Percentiles rank a stretch among this genome's conserved stretches.
Evolutionary conservation across 2,888 invertebrate species (phyloP).

Genomic region (Gnatocerus cornutus): DNA sequence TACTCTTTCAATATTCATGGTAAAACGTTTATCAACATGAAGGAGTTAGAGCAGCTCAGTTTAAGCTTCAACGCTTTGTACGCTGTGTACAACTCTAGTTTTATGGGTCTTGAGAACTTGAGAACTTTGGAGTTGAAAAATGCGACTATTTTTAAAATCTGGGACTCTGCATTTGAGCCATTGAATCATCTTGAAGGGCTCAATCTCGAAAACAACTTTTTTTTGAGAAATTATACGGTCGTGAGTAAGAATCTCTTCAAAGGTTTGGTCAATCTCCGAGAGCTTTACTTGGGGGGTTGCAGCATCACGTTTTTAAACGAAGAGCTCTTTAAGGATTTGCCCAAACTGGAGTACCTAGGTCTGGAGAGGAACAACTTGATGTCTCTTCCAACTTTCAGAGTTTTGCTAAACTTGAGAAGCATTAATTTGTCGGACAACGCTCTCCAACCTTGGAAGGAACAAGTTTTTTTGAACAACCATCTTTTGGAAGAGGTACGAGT

Average conservation of each 20-base stretch:
- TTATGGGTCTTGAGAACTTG: slow-evolving; percentile 72
- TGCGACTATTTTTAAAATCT: slow-evolving; percentile 73
- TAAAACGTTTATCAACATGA: slow-evolving; percentile 72
- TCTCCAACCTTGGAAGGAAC: slow-evolving; percentile 73
- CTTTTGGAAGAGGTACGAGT: slow-evolving; percentile 70
- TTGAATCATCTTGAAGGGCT: slow-evolving; percentile 71
- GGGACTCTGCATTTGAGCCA: slow-evolving; percentile 71
- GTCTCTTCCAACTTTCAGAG: slow-evolving; percentile 70
- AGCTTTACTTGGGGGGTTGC: slow-evolving; percentile 73
- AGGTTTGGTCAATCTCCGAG: slow-evolving; percentile 72
- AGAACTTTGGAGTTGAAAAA: slow-evolving; percentile 73
- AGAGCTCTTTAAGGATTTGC: slow-evolving; percentile 73
- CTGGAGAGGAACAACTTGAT: slow-evolving; percentile 73
- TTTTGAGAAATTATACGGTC: slow-evolving; percentile 62
- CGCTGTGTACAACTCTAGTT: slow-evolving; percentile 72
- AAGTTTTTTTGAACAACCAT: slow-evolving; percentile 72
- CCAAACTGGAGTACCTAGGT: slow-evolving; percentile 72
- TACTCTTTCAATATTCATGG: slow-evolving; percentile 72
- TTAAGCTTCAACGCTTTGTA: slow-evolving; percentile 74
- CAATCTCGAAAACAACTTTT: slow-evolving; percentile 74
- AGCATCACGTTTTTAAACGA: slow-evolving; percentile 70
- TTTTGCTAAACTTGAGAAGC: slow-evolving; percentile 70
- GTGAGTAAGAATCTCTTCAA: slow-evolving; percentile 68
- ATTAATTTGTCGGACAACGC: slow-evolving; percentile 74
- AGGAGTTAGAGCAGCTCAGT: slow-evolving; percentile 72